Percentiles rank a stretch among this genome's conserved stretches.
Conservation (phyloP, 2,888 invertebrate genomes). For the Lepidonotus clava region DNA sequence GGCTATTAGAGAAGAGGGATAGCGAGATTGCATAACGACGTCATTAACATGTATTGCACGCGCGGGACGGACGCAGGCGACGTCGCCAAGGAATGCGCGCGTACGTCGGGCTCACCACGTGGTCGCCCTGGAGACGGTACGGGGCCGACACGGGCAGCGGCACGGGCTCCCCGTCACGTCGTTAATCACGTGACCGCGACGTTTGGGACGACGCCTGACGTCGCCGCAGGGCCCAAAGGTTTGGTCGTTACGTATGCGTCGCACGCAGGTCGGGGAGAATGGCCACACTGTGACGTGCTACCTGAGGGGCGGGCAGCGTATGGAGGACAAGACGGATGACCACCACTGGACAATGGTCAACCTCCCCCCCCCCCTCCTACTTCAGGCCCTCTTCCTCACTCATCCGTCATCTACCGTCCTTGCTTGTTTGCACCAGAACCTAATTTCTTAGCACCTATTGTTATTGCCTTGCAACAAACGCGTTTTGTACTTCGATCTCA, state of each 20-base stretch:
- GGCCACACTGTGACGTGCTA: background rate
- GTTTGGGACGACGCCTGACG: background rate
- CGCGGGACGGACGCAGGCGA: background rate
- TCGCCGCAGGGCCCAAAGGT: conserved; percentile 35
- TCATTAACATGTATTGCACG: background rate
- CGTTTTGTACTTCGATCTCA: no score
- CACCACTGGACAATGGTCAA: background rate
- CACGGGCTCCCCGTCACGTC: conserved; percentile 12
- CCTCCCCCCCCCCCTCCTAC: no score
- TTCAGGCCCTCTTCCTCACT: no score
- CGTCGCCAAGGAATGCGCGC: conserved; percentile 37
- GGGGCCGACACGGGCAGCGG: conserved; percentile 36
- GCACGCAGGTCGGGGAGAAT: background rate
- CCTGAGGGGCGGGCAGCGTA: background rate
- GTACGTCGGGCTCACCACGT: background rate
- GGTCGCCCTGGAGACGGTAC: conserved; percentile 49
- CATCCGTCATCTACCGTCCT: no score
- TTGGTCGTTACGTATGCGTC: conserved; percentile 12
- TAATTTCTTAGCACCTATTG: no score
- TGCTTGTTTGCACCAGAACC: no score
- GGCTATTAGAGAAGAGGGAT: no score
- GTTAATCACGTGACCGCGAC: conserved; percentile 11
- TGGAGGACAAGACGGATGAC: background rate
- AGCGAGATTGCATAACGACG: conserved; percentile 31
- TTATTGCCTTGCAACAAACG: no score